Conservation (phyloP, 2,113 vertebrate genomes). For the Actinemys pallida region DNA sequence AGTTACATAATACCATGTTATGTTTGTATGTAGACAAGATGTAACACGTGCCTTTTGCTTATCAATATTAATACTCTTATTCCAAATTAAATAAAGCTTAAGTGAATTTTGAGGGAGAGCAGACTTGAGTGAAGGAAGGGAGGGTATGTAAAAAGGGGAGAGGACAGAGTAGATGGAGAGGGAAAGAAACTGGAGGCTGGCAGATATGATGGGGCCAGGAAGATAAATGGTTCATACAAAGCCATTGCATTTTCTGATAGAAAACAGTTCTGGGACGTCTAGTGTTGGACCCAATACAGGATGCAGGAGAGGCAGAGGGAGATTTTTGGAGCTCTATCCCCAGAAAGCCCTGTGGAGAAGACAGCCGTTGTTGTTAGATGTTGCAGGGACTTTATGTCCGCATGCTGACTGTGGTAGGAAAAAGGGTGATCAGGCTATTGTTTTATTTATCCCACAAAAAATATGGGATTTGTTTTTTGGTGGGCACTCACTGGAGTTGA, state of each 20-base stretch:
- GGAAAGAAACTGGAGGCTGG: not conserved
- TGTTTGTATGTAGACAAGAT: not conserved
- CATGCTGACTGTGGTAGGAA: too few species aligned
- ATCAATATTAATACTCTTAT: not conserved
- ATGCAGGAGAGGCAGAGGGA: not conserved
- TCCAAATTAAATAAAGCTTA: not conserved
- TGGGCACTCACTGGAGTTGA: too few species aligned
- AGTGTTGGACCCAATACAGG: not conserved
- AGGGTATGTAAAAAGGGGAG: not conserved
- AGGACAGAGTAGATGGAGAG: not conserved
- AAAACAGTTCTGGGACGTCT: not conserved
- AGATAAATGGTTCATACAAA: not conserved
- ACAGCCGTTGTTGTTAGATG: too few species aligned
- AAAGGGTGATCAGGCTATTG: too few species aligned
- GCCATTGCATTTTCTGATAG: not conserved
- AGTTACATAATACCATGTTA: not conserved
- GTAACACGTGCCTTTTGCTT: not conserved
- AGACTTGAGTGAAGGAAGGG: not conserved
- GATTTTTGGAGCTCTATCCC: not conserved
- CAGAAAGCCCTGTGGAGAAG: not conserved
- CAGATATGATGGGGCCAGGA: not conserved
- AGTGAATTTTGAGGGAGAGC: not conserved
- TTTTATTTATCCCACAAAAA: too few species aligned
- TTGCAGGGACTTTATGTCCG: not conserved
- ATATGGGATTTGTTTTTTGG: too few species aligned